Percentiles rank a stretch among this genome's conserved stretches.
Evolutionary conservation across 2,888 invertebrate species (phyloP).

Genomic region (Netelia inedita): DNA sequence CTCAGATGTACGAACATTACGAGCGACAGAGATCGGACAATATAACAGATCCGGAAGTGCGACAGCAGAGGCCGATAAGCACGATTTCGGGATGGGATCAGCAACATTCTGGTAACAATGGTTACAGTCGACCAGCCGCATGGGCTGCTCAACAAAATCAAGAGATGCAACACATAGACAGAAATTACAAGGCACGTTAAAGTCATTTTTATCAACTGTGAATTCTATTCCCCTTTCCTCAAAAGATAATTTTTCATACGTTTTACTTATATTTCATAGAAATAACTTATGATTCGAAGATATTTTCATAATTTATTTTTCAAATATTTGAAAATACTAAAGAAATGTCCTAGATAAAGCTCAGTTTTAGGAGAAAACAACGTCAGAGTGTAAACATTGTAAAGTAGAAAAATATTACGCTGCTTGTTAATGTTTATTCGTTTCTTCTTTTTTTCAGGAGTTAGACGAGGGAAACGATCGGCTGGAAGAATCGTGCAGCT

Average conservation of each 20-base stretch:
- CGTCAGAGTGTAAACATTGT: too few relatives aligned
- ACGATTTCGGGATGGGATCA: slow-evolving; percentile 98
- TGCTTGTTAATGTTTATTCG: slow-evolving; percentile 1
- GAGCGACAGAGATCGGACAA: slow-evolving; percentile 97
- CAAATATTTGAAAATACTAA: too few relatives aligned
- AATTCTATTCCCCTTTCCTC: neutral
- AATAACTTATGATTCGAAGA: too few relatives aligned
- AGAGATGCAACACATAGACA: slow-evolving; percentile 80
- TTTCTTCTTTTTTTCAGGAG: slow-evolving; percentile 73
- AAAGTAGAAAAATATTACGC: neutral
- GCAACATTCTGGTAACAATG: slow-evolving; percentile 85
- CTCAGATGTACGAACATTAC: slow-evolving; percentile 98
- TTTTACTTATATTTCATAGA: too few relatives aligned
- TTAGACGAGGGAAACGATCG: slow-evolving; percentile 82
- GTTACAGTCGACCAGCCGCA: slow-evolving; percentile 80
- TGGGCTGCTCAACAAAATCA: slow-evolving; percentile 82
- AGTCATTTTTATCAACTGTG: slow-evolving; percentile 21
- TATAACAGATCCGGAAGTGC: slow-evolving; percentile 96
- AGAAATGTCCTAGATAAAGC: too few relatives aligned
- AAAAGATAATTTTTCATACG: too few relatives aligned
- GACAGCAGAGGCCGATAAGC: slow-evolving; percentile 97
- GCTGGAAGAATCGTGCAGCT: slow-evolving; percentile 83
- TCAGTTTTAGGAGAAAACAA: too few relatives aligned
- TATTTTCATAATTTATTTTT: too few relatives aligned
- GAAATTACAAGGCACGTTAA: slow-evolving; percentile 77